Base-by-base conservation (phyloP, 2,113 vertebrate species). In the Carollia perspicillata region DNA sequence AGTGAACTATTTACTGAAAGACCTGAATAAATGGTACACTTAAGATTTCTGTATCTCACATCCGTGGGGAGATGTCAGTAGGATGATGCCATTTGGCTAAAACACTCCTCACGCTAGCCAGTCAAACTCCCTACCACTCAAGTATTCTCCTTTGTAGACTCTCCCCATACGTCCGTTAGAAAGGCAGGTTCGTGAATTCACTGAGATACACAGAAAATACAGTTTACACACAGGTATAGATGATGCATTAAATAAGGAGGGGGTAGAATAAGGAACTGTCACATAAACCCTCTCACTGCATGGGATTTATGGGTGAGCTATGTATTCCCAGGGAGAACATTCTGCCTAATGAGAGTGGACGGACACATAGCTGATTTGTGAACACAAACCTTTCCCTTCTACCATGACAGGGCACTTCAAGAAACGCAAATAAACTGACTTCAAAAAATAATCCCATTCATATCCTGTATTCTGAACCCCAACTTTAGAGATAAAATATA, bases 381-480 rank as follows among this genome's bases (percentile, higher is more conserved):
- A 78, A 63, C 0, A 0, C n/a, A n/a, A n/a, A 60, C 13, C 42
- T 18, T 84, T 60, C 28, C 13, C 35, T 91, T 85, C 33, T 42
- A 53, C 23, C 20, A 13, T 13, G 65, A 75, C 55, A 84, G 75
- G 44, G 13, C 40, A 55, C 47, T 58, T 88, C 81, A 23, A 80
- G 20, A 93, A 66, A 74, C 53, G 16, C 81, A 92, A 90, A 75
- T 6, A 47, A 74, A 72, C 20, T 47, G n/a, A 79, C 6, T 95
- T 96, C 49, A 58, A 93, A 66, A 95, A 92, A 89, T 30, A 89
- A 92, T 14, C 8, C 37, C 37, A 13, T 51, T 77, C 58, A 80
- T 55, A 84, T 53, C 92, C 93, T 85, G 37, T 35, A 60, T 37
- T 53, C 77, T 65, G 42, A 3, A 78, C 3, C 26, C 28, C 12